These are phyloP conservation scores for Lottia gigantea DNA, from an alignment of 2,888 invertebrate species.

Conservation along the genomic window DNA sequence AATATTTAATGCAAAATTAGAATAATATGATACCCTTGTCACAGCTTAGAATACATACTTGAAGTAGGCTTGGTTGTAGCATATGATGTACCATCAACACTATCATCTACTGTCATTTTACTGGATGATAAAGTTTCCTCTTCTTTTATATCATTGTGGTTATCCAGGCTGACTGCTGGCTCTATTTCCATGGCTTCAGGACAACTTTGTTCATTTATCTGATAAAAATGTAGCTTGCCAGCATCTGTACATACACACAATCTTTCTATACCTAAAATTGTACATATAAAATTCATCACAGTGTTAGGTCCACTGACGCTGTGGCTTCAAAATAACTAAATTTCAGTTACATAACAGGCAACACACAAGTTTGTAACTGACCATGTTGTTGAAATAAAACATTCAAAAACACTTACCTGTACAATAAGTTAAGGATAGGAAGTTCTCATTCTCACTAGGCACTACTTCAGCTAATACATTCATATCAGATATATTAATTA, in stretches of 20 bases:
- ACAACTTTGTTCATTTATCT: conserved; percentile 44
- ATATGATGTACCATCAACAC: neutral
- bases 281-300: neutral
- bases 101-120: neutral
- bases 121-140: conserved; percentile 12
- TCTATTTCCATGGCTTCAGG: conserved; percentile 22
- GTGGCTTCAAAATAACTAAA: too few species aligned
- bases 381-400: too few species aligned
- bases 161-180: conserved; percentile 6
- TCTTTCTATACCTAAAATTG: conserved; percentile 78
- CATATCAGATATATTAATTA: conserved; percentile 80
- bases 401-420: conserved; percentile 74
- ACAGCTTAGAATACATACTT: neutral
- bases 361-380: too few species aligned
- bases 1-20: too few species aligned
- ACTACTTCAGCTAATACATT: conserved; percentile 75
- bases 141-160: conserved; percentile 27
- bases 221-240: conserved; percentile 81
- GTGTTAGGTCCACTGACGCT: too few species aligned
- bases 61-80: neutral
- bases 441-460: conserved; percentile 67
- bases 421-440: conserved; percentile 86
- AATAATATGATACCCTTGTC: too few species aligned
- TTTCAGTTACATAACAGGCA: too few species aligned
- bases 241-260: conserved; percentile 85